These are phyloP conservation scores for Heterodera carotae DNA, from an alignment of 1,140 invertebrate genomes.

Conservation along the genomic window DNA sequence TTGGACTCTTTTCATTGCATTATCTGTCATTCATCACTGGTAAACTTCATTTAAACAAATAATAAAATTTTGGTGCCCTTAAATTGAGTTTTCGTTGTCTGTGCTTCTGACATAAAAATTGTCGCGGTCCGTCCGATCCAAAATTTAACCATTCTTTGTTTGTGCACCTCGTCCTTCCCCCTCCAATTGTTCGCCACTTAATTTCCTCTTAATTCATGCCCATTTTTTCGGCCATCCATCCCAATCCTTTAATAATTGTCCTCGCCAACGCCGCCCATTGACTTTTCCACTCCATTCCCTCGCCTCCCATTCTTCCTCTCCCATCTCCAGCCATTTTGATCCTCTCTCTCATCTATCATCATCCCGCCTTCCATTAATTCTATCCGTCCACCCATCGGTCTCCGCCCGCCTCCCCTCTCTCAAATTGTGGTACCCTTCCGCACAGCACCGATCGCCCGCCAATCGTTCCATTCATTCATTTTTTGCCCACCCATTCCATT, in stretches of 20 bases:
- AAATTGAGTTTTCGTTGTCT: not conserved
- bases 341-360: not conserved
- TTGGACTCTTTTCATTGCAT: not conserved
- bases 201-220: not conserved
- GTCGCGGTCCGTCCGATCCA: not conserved
- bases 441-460: not conserved
- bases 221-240: too few species aligned
- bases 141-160: not conserved
- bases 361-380: not conserved
- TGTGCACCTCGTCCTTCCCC: not conserved
- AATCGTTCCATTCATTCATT: not conserved
- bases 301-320: not conserved
- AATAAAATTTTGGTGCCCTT: not conserved
- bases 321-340: not conserved
- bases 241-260: not conserved
- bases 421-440: not conserved
- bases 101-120: not conserved
- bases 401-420: not conserved
- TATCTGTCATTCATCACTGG: not conserved
- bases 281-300: not conserved
- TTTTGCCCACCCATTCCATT: constrained; percentile 3
- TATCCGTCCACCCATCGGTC: not conserved
- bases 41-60: not conserved
- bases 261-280: not conserved
- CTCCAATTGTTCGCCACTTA: not conserved